Percentiles rank a stretch among this genome's conserved stretches.
These are phyloP conservation scores for Philopedon plagiatum DNA, from an alignment of 2,888 invertebrate species.

Conservation along the genomic window DNA sequence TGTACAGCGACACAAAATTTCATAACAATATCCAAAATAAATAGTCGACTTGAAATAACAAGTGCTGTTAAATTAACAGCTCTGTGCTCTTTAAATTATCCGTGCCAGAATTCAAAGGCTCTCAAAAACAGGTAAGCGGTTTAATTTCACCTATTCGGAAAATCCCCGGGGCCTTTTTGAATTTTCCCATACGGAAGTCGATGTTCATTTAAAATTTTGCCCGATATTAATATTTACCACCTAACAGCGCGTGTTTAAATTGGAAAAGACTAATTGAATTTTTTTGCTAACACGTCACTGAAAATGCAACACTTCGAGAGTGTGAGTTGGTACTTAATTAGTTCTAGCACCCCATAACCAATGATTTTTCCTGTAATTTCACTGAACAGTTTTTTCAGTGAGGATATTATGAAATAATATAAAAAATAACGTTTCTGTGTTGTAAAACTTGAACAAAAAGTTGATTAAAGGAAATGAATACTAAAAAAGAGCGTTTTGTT, in stretches of 20 bases:
- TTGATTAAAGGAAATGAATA: conserved; percentile 24
- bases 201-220: not conserved
- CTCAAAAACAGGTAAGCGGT: conserved; percentile 1
- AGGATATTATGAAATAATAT: conserved; percentile 7
- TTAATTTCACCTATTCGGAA: conserved; percentile 3
- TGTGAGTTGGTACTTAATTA: no score
- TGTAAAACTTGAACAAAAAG: conserved; percentile 26
- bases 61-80: not conserved
- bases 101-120: not conserved
- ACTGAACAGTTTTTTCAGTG: no score
- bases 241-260: not conserved
- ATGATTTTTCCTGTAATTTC: no score
- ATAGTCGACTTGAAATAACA: not conserved
- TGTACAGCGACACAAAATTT: no score
- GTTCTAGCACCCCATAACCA: no score
- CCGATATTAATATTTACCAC: conserved; percentile 4
- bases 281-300: not conserved
- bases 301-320: not conserved
- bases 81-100: not conserved
- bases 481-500: conserved; percentile 14
- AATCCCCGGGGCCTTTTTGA: conserved; percentile 5
- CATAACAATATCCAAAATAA: no score
- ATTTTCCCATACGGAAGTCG: conserved; percentile 3
- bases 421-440: conserved; percentile 9
- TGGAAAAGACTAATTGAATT: not conserved